phyloP scores from a whole-genome alignment of 2,113 vertebrate species.

The Raphicerus campestris region DNA sequence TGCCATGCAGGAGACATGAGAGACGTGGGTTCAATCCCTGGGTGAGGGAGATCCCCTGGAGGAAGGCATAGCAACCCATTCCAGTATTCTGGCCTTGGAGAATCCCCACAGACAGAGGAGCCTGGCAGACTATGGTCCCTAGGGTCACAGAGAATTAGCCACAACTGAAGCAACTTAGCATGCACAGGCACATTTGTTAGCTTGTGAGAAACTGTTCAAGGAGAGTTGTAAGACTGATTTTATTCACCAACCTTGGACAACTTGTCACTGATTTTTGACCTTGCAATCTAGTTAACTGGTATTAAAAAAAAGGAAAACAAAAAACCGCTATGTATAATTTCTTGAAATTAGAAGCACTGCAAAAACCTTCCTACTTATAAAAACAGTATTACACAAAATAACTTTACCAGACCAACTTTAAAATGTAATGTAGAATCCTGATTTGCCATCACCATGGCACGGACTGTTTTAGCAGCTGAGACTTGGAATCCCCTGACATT shows the following conservation, averaged over 20 bases:
- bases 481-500: neutral
- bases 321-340: neutral
- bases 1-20: neutral
- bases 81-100: neutral
- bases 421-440: neutral
- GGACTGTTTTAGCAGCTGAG: neutral
- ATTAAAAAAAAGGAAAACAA: accelerated
- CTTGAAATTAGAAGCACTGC: neutral
- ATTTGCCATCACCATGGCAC: neutral
- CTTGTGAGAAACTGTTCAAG: neutral
- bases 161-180: neutral
- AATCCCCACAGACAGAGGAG: neutral
- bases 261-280: neutral
- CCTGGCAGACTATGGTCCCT: neutral
- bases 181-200: neutral
- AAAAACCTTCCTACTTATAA: neutral
- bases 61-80: neutral
- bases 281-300: neutral
- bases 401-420: neutral
- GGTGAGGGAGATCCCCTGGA: neutral
- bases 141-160: neutral
- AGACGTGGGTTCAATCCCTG: neutral
- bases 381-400: neutral
- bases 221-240: neutral
- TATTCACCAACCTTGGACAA: neutral